Conservation (phyloP, 2,888 invertebrate genomes). For the Strigamia maritima region DNA sequence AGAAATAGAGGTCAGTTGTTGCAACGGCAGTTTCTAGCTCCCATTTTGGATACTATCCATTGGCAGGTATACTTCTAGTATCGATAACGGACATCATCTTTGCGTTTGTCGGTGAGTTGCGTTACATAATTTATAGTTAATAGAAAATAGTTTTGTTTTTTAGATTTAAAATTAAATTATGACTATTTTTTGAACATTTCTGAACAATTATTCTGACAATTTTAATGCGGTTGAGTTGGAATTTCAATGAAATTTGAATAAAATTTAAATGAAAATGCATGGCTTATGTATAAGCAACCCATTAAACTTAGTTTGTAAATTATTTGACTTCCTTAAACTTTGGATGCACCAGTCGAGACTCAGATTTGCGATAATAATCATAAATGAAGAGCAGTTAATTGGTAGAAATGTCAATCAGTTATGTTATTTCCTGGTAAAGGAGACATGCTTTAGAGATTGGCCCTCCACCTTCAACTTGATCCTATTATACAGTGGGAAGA, state of each 20-base stretch:
- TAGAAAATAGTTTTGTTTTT: too few relatives aligned
- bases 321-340: neutral
- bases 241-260: neutral
- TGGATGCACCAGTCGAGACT: neutral
- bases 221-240: neutral
- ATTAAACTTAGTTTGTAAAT: neutral
- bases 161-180: neutral
- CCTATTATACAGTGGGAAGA: neutral
- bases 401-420: neutral
- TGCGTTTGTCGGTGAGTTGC: neutral
- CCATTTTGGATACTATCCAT: constrained; percentile 26
- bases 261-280: neutral
- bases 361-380: neutral
- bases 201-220: neutral
- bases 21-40: constrained; percentile 5
- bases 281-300: neutral
- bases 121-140: too few relatives aligned
- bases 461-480: constrained; percentile 13
- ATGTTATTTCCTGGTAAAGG: constrained; percentile 22
- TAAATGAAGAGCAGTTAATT: neutral
- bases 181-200: neutral
- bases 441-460: constrained; percentile 15
- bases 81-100: neutral
- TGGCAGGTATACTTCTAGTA: neutral
- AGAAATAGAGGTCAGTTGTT: constrained; percentile 39